Percentiles rank a stretch among this genome's conserved stretches.
Evolutionary conservation across 2,888 invertebrate genomes (phyloP).

Genomic region (Epirrhoe alternata): DNA sequence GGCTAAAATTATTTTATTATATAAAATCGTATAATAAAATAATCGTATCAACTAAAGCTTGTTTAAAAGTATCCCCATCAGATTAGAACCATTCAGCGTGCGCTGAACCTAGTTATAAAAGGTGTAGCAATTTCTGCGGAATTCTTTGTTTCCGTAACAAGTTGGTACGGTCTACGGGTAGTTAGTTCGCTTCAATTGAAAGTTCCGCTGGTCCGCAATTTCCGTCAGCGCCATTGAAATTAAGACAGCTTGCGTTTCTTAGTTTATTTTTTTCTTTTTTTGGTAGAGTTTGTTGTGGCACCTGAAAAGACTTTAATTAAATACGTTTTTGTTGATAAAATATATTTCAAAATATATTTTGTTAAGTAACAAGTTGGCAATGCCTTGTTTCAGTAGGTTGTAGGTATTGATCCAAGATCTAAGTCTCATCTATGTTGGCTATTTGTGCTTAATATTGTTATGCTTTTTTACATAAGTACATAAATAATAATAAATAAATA

Average conservation of each 20-base stretch:
- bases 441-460: too few relatives aligned
- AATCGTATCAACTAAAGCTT: not conserved
- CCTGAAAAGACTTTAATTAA: slow-evolving; percentile 17
- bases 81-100: not conserved
- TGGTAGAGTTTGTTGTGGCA: slow-evolving; percentile 18
- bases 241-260: slow-evolving; percentile 41
- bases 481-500: too few relatives aligned
- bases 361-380: too few relatives aligned
- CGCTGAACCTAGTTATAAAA: slow-evolving; percentile 17
- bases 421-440: too few relatives aligned
- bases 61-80: not conserved
- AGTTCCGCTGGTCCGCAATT: slow-evolving; percentile 40
- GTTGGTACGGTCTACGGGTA: slow-evolving; percentile 36
- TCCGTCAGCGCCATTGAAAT: slow-evolving; percentile 43
- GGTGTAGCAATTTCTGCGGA: slow-evolving; percentile 36
- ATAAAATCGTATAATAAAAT: too few relatives aligned
- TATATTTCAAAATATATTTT: too few relatives aligned
- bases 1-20: too few relatives aligned
- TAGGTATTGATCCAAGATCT: too few relatives aligned
- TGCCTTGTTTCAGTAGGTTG: too few relatives aligned
- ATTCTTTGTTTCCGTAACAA: slow-evolving; percentile 44
- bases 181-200: slow-evolving; percentile 46
- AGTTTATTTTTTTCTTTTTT: slow-evolving; percentile 22
- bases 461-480: too few relatives aligned
- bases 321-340: not conserved